Conservation (phyloP, 2,113 vertebrate genomes). For the Pelecanus crispus region DNA sequence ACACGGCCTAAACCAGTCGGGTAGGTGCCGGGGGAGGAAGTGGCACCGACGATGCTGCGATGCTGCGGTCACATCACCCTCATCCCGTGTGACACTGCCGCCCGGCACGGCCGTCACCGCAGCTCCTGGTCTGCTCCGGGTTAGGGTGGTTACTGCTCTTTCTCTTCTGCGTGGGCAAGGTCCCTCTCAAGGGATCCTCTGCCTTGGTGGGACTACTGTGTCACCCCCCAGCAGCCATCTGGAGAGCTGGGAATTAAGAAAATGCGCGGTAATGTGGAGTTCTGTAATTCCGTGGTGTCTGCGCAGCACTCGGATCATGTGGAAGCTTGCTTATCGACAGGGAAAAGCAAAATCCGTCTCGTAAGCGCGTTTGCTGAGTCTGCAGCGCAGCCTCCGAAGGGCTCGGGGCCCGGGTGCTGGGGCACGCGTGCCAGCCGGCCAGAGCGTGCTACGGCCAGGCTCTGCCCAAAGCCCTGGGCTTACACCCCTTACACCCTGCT, state of each 20-base stretch:
- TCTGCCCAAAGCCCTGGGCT: neutral
- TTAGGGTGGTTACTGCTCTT: neutral
- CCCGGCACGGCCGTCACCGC: rapidly evolving
- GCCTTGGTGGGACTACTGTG: neutral
- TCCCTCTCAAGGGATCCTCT: neutral
- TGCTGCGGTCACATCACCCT: neutral
- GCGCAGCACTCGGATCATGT: rapidly evolving
- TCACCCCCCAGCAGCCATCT: neutral
- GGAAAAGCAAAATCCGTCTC: neutral
- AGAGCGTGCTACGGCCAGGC: neutral
- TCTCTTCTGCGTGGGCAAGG: neutral
- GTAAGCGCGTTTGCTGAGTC: neutral
- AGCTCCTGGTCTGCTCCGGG: neutral
- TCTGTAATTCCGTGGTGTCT: neutral
- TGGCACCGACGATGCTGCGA: rapidly evolving
- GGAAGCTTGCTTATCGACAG: neutral
- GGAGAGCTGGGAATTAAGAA: neutral
- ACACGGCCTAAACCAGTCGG: neutral
- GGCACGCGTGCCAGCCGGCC: neutral
- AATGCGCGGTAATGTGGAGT: neutral
- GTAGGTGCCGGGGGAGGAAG: neutral
- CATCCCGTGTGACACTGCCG: no score
- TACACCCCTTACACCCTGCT: neutral
- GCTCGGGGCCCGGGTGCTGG: neutral
- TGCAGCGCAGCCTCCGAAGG: rapidly evolving